These are phyloP conservation scores for Aplochiton taeniatus DNA, from an alignment of 2,797 vertebrate species.

Conservation along the genomic window DNA sequence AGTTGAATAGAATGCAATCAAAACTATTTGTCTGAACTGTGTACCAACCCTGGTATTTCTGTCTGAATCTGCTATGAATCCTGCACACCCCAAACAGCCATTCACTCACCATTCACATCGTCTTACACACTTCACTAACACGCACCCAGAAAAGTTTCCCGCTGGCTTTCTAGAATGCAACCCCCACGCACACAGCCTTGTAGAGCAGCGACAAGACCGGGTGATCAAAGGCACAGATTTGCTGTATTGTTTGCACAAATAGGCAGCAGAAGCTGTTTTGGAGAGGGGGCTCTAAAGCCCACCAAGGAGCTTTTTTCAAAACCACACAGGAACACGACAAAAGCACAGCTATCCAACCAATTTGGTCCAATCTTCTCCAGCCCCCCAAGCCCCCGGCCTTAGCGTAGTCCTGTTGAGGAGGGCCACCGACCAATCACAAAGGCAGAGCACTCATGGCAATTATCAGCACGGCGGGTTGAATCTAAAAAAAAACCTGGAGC, in stretches of 20 bases:
- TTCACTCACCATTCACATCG: not conserved
- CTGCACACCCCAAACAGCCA: too few relatives aligned
- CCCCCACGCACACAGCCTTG: constrained; percentile 34
- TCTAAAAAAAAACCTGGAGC: too few relatives aligned
- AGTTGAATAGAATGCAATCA: not conserved
- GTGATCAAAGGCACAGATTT: constrained; percentile 73
- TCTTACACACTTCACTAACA: not conserved
- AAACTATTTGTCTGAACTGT: constrained; percentile 4
- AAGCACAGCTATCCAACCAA: constrained; percentile 48
- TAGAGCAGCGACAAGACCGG: constrained; percentile 54
- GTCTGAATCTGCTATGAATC: too few relatives aligned
- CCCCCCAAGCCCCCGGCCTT: constrained; percentile 53
- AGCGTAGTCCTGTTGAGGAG: constrained; percentile 27
- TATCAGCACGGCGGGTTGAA: not conserved
- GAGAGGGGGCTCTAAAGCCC: constrained; percentile 46
- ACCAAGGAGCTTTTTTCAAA: constrained; percentile 41
- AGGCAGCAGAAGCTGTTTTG: constrained; percentile 38
- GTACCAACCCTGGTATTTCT: not conserved
- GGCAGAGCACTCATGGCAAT: constrained; percentile 37
- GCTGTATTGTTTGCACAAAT: constrained; percentile 71
- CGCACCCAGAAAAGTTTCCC: constrained; percentile 2
- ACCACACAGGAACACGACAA: constrained; percentile 47
- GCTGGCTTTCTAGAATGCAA: not conserved
- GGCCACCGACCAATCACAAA: constrained; percentile 33
- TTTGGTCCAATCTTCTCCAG: constrained; percentile 67